Percentiles rank a stretch among this genome's conserved stretches.
phyloP scores from a whole-genome alignment of 2,113 vertebrate genomes.

The Chaenogobius annularis region DNA sequence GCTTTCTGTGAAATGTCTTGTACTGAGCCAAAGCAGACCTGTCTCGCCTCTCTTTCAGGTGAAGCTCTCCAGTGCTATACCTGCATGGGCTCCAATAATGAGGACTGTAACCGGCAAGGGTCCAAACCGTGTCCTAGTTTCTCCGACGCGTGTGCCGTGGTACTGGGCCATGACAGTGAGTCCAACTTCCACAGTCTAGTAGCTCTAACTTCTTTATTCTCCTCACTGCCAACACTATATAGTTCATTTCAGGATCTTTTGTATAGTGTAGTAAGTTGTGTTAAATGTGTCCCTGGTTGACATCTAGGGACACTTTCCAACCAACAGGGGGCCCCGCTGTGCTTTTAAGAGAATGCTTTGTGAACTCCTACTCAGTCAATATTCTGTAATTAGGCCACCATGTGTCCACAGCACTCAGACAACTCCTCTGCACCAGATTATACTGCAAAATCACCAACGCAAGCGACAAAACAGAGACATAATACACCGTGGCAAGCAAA shows the following conservation, averaged over 20 bases:
- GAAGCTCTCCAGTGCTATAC: slow-evolving; percentile 83
- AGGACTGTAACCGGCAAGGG: slow-evolving; percentile 88
- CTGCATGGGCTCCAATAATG: slow-evolving; percentile 86
- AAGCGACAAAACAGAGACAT: background rate
- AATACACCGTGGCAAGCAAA: background rate
- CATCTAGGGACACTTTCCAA: slow-evolving; percentile 51
- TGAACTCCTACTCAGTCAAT: slow-evolving; percentile 29
- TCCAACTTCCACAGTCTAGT: slow-evolving; percentile 50
- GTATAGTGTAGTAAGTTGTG: background rate
- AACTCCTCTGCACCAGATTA: slow-evolving; percentile 4
- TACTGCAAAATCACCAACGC: background rate
- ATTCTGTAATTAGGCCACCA: slow-evolving; percentile 49
- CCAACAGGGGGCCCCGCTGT: slow-evolving; percentile 47
- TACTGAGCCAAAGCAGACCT: background rate
- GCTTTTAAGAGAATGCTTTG: slow-evolving; percentile 56
- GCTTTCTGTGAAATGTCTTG: background rate
- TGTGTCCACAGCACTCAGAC: slow-evolving; percentile 34
- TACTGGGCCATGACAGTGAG: slow-evolving; percentile 86
- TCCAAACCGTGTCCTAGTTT: slow-evolving; percentile 81
- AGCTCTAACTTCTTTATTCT: slow-evolving; percentile 4
- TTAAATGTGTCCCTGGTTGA: slow-evolving; percentile 37
- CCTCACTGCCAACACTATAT: background rate
- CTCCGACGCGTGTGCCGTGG: slow-evolving; percentile 84
- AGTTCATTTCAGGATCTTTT: slow-evolving; percentile 9
- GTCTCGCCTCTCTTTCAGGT: slow-evolving; percentile 64